Evolutionary conservation across 2,888 invertebrate genomes (phyloP).

Genomic region (Caenorhabditis becei): DNA sequence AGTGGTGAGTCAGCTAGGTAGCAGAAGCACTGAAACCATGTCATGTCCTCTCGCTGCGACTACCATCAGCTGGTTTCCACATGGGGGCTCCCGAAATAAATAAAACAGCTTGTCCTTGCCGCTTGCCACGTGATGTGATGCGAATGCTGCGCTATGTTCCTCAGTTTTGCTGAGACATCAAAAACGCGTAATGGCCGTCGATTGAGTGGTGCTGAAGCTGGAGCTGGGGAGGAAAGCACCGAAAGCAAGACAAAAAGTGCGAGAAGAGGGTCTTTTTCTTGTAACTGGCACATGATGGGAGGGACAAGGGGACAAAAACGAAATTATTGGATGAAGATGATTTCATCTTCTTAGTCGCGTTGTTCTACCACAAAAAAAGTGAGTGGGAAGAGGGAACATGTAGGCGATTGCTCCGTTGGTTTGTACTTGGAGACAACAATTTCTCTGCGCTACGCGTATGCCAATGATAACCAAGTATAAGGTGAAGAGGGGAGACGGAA

Average conservation of each 20-base stretch:
- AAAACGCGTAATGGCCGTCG: slow-evolving; percentile 10
- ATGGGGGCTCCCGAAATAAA: slow-evolving; percentile 11
- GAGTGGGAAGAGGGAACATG: too few species aligned
- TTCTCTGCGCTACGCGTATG: neutral
- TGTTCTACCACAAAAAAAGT: too few species aligned
- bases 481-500: neutral
- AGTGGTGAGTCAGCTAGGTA: neutral
- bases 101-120: neutral
- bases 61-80: slow-evolving; percentile 10
- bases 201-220: slow-evolving; percentile 7
- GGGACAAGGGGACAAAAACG: neutral
- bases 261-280: neutral
- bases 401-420: too few species aligned
- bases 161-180: slow-evolving; percentile 4
- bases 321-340: neutral
- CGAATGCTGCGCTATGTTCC: slow-evolving; percentile 3
- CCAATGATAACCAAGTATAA: slow-evolving; percentile 3
- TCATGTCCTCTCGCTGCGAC: neutral
- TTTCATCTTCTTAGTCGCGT: too few species aligned
- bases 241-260: neutral
- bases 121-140: slow-evolving; percentile 13
- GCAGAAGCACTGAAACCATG: neutral
- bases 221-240: neutral
- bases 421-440: too few species aligned
- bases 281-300: neutral